phyloP scores from a whole-genome alignment of 2,888 invertebrate species.

The Reticulitermes lucifugus region DNA sequence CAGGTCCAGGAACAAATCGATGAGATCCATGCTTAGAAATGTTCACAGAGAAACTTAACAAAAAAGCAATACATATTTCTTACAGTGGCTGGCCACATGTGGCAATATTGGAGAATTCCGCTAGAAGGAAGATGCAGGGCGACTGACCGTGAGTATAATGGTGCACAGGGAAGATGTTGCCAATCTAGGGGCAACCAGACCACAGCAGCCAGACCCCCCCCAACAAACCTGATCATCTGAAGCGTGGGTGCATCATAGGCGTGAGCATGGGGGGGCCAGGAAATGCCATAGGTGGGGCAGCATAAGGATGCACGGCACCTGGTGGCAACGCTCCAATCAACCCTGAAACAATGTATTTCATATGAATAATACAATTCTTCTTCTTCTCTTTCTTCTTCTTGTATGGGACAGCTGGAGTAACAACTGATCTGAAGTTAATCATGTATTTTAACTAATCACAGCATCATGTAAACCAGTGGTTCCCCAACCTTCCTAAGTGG shows the following conservation, averaged over 20 bases:
- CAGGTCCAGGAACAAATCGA: conserved; percentile 21
- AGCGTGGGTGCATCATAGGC: conserved; percentile 86
- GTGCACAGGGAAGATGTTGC: conserved; percentile 2
- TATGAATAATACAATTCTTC: background rate
- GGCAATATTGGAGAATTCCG: background rate
- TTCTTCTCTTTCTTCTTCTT: too few species aligned
- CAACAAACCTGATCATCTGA: conserved; percentile 81
- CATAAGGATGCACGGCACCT: conserved; percentile 65
- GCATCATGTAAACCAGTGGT: too few species aligned
- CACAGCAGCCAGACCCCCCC: conserved; percentile 70
- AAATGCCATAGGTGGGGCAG: conserved; percentile 64
- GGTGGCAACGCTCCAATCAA: conserved; percentile 63
- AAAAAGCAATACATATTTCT: conserved; percentile 35
- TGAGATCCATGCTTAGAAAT: conserved; percentile 36
- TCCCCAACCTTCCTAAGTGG: too few species aligned
- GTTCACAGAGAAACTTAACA: conserved; percentile 34
- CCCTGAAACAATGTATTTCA: conserved; percentile 58
- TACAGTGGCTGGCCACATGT: conserved; percentile 12
- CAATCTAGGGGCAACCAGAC: conserved; percentile 64
- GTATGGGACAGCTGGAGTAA: too few species aligned
- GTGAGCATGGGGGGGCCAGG: conserved; percentile 68
- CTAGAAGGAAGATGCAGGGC: conserved; percentile 3
- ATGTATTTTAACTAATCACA: too few species aligned
- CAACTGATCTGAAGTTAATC: too few species aligned
- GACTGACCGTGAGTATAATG: conserved; percentile 1